Conservation (phyloP, 2,113 vertebrate species). For the Chauna torquata region DNA sequence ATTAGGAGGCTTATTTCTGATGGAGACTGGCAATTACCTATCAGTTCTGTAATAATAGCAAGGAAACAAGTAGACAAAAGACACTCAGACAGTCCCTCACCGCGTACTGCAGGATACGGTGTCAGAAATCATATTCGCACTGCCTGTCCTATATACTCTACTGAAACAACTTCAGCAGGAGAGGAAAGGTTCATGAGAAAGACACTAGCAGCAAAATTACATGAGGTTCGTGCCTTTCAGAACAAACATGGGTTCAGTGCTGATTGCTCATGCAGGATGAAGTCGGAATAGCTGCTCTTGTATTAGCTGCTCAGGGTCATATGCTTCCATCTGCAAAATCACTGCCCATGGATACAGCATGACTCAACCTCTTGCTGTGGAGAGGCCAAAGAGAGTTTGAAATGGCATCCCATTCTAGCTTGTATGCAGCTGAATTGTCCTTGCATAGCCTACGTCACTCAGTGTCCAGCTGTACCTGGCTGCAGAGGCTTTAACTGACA, state of each 20-base stretch:
- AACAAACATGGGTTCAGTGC: background rate
- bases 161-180: background rate
- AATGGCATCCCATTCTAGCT: background rate
- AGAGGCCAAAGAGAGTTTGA: background rate
- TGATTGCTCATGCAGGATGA: background rate
- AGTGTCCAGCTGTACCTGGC: background rate
- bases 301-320: background rate
- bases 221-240: background rate
- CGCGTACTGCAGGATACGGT: background rate
- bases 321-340: background rate
- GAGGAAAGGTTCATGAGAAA: background rate
- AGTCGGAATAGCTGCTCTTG: background rate
- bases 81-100: background rate
- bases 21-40: background rate
- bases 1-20: background rate
- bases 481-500: background rate
- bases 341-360: background rate
- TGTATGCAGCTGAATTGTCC: fast-evolving
- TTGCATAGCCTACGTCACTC: background rate
- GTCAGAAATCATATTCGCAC: background rate
- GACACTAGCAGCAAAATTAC: background rate
- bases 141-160: background rate
- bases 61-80: background rate
- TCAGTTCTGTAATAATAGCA: background rate
- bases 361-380: background rate